Base-by-base conservation (phyloP, 2,113 vertebrate species). In the Galemys pyrenaicus region DNA sequence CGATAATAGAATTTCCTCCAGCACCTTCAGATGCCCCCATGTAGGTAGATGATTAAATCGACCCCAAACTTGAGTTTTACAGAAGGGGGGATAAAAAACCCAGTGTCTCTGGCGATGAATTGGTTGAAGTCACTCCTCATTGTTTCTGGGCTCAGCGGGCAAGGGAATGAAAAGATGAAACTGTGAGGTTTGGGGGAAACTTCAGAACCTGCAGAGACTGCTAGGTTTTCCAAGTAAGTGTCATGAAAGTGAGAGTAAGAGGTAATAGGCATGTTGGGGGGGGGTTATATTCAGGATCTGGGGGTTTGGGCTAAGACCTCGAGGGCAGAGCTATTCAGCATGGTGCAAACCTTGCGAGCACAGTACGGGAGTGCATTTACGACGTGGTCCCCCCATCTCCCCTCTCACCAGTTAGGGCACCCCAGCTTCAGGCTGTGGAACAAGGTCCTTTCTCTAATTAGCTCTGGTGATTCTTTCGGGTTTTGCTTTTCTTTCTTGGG, bases 121-220 rank as follows among this genome's bases (percentile, higher is more conserved):
- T 44, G 44, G 44, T 44, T 71, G 93, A 93, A 94, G 22, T 65
- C 60, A 77, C 30, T 41, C 13, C 16, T 77, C 15, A 62, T 71
- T 89, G 77, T 22, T 73, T 75, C 24, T 77, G 62, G n/a, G 19
- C 41, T 94, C 75, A 83, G 35, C 49, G 75, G 37, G 12, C 32
- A 91, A 89, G 37, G 51, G 64, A 82, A 86, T 91, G 46, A 74
- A 94, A 95, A 83, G 77, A 60, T 49, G 65, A 95, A 94, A n/a
- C 3, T 30, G 26, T 41, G 15, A 91, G 9, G 39, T 62, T 1
- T 11, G 12, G 5, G 9, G 8, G 9, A 28, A 54, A 49, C 4
- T n/a, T n/a, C n/a, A n/a, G n/a, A n/a, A n/a, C n/a, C n/a, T n/a
- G 65, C 51, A 74, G 16, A 74, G 15, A 24, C 30, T 54, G 9